Evolutionary conservation across 2,888 invertebrate species (phyloP), one percentile per base, ranked within the genome.

Genomic region (Cataglyphis cursor): DNA sequence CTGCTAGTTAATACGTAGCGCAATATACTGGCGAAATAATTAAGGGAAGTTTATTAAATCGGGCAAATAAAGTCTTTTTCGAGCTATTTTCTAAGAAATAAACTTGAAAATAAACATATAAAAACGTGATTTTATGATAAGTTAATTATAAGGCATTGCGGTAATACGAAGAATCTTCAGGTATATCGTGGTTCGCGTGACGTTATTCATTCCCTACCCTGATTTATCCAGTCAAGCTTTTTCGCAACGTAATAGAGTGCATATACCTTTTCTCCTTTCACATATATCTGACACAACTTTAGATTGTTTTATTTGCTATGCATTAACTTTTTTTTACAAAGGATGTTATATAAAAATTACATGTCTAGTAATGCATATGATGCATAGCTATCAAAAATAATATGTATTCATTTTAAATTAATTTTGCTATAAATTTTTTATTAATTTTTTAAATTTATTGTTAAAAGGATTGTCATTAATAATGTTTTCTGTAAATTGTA

Each of bases 101-200:
- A 78, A 57, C 31, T 78, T 31, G 59, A 59, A 35, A 35, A 35
- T 35, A 35, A 35, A 73, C 59, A 59, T 72, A 24, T 80, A 80
- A 9, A 41, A 44, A 80, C 44, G 31, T 35, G 78, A 80, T 73
- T 41, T 15, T 35, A 18, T 73, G 78, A 80, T 80, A 80, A 80
- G 78, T 59, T 80, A 72, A 80, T 80, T 44, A 35, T 59, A 38
- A 59, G 73, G 73, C 24, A 72, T 80, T 80, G 31, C 44, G 24
- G 78, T 59, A 78, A 78, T 78, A 80, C 73, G 78, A 80, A 73
- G 78, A 80, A 80, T 80, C 78, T 59, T 80, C 78, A 80, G 35
- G 73, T 80, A 80, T 73, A 80, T 54, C 41, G 44, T 31, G 72
- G 73, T 44, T 80, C 18, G 78, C 78, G 78, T 80, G 78, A 80